phyloP scores from a whole-genome alignment of 2,888 invertebrate species.

The Tetranychus truncatus region DNA sequence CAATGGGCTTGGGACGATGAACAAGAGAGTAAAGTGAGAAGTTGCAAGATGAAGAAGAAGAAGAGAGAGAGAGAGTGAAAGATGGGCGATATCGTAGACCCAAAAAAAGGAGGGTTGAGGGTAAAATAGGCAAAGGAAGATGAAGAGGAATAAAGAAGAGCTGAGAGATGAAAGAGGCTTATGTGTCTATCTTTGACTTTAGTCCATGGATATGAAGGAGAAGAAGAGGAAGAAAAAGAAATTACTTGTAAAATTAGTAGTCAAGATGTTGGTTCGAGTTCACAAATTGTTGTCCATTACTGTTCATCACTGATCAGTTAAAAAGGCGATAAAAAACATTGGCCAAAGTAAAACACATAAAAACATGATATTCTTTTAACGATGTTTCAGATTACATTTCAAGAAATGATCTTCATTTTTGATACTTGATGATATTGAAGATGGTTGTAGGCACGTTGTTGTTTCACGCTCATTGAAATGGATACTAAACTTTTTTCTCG shows the following conservation, averaged over 20 bases:
- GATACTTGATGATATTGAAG: no score
- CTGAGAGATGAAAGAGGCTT: neutral
- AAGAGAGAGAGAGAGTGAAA: neutral
- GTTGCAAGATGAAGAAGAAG: neutral
- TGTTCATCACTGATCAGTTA: neutral
- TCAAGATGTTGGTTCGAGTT: neutral
- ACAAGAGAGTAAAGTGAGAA: neutral
- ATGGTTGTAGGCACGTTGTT: no score
- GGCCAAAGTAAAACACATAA: neutral
- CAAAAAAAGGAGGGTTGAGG: neutral
- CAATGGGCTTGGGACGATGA: neutral
- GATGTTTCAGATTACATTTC: no score
- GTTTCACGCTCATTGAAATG: neutral
- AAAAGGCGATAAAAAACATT: no score
- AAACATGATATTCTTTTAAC: neutral
- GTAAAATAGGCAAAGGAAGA: neutral
- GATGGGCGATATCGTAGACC: neutral
- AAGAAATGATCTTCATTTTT: no score
- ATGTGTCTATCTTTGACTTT: neutral
- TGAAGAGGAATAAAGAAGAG: neutral
- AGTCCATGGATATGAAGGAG: neutral
- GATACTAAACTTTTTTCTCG: neutral
- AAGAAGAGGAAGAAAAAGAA: neutral
- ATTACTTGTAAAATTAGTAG: neutral
- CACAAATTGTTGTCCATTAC: neutral